Evolutionary conservation across 2,113 vertebrate species (phyloP).

Genomic region (Nesogale talazaci): DNA sequence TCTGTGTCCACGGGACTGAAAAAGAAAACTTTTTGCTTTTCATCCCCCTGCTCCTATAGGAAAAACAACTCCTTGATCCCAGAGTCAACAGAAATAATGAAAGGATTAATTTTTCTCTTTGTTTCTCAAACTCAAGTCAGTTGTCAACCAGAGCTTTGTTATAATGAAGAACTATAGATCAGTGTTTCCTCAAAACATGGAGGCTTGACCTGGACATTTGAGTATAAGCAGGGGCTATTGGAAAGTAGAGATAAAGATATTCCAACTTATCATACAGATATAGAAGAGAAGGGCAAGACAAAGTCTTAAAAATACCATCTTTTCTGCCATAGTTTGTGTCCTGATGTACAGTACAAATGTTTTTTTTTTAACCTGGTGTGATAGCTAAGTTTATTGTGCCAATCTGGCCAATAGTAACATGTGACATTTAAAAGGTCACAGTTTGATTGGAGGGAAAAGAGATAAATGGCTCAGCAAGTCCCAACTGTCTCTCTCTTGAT

Average conservation of each 20-base stretch:
- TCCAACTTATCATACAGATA: slow-evolving; percentile 7
- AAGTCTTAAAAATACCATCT: neutral
- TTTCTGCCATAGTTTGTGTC: neutral
- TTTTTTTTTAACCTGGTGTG: slow-evolving; percentile 43
- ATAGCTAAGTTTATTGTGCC: no score
- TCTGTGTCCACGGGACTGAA: neutral
- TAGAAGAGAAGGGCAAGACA: slow-evolving; percentile 17
- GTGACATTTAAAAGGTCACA: no score
- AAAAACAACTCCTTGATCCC: slow-evolving; percentile 50
- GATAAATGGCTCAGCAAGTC: no score
- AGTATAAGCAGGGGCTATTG: neutral
- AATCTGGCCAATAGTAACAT: no score
- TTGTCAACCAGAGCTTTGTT: slow-evolving; percentile 12
- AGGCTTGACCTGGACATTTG: neutral
- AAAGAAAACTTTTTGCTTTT: slow-evolving; percentile 39
- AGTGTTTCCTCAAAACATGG: neutral
- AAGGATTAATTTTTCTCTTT: neutral
- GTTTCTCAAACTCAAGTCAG: slow-evolving; percentile 31
- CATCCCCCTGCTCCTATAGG: neutral
- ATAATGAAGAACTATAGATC: neutral
- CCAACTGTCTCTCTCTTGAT: no score
- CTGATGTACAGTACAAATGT: neutral
- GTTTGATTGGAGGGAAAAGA: no score
- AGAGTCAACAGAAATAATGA: slow-evolving; percentile 8
- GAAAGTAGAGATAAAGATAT: slow-evolving; percentile 32